These are phyloP conservation scores for Neodon shergylaensis DNA, from an alignment of 2,113 vertebrate genomes.

Conservation along the genomic window DNA sequence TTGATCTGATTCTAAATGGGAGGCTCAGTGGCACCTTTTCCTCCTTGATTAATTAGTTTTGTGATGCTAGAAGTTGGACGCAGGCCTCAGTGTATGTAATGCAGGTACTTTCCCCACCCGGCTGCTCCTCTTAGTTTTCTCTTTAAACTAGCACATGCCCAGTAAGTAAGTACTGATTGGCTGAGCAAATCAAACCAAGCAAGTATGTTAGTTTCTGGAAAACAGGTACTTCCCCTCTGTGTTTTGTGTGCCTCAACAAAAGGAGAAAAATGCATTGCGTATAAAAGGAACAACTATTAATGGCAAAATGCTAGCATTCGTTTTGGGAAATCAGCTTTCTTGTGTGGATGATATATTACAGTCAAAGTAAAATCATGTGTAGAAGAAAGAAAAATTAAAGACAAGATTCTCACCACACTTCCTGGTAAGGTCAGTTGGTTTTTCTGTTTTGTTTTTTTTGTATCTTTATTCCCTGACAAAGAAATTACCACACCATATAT, in stretches of 20 bases:
- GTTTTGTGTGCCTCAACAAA: neutral
- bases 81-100: neutral
- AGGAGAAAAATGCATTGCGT: neutral
- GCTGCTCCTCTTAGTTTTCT: neutral
- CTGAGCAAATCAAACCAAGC: neutral
- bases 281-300: neutral
- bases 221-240: neutral
- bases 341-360: neutral
- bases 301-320: neutral
- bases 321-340: neutral
- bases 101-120: neutral
- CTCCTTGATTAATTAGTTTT: neutral
- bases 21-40: neutral
- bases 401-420: neutral
- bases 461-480: neutral
- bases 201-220: slow-evolving; percentile 19
- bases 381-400: neutral
- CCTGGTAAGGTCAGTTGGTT: neutral
- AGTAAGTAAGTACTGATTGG: neutral
- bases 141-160: neutral
- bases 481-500: neutral
- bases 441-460: neutral
- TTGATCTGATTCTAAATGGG: neutral
- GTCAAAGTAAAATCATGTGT: neutral
- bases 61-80: no score